phyloP scores from a whole-genome alignment of 2,113 vertebrate species.

The Clarias gariepinus region DNA sequence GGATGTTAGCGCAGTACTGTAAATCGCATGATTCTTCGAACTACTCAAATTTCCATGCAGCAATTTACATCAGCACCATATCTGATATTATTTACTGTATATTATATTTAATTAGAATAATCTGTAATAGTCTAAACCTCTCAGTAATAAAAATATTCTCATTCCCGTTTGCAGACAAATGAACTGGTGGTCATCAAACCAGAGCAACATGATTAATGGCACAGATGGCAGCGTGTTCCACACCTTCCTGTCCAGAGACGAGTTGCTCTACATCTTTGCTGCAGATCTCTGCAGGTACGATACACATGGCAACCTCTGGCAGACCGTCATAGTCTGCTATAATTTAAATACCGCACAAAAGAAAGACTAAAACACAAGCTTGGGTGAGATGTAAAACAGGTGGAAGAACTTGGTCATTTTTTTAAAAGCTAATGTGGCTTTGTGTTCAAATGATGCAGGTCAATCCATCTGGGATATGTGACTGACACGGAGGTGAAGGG shows the following conservation, averaged over 20 bases:
- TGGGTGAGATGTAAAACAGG: too few relatives aligned
- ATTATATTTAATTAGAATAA: too few relatives aligned
- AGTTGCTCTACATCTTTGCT: slow-evolving; percentile 88
- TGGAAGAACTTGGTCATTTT: background rate
- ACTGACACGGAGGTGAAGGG: slow-evolving; percentile 79
- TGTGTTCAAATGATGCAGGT: slow-evolving; percentile 68
- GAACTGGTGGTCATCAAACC: slow-evolving; percentile 90
- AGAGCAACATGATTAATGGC: slow-evolving; percentile 97
- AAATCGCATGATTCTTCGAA: too few relatives aligned
- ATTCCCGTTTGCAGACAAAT: slow-evolving; percentile 65
- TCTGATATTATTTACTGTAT: background rate
- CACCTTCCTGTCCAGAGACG: slow-evolving; percentile 84
- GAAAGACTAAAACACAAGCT: too few relatives aligned
- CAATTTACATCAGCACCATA: background rate
- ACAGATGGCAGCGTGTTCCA: slow-evolving; percentile 94
- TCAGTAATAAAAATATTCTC: background rate
- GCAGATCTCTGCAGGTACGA: slow-evolving; percentile 93
- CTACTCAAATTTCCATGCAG: background rate
- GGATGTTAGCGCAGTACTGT: too few relatives aligned
- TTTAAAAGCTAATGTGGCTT: background rate
- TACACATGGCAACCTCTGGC: too few relatives aligned
- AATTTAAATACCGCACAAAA: background rate
- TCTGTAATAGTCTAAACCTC: background rate
- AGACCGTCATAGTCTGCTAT: background rate
- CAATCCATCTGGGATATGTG: slow-evolving; percentile 87